Conservation (phyloP, 2,113 vertebrate genomes). For the Callithrix jacchus region DNA sequence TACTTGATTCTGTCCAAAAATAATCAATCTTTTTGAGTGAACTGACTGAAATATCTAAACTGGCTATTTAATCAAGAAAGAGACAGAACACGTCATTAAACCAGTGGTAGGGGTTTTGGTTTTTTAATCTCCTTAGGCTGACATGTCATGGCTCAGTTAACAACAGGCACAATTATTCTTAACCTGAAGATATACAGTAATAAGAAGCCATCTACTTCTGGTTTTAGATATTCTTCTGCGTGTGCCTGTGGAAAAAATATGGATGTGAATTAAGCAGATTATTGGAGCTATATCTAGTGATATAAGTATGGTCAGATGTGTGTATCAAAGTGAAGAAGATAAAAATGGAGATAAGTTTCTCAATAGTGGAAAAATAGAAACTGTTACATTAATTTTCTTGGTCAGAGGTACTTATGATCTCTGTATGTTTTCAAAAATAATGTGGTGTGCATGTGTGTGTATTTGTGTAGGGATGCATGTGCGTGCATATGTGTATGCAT, state of each 20-base stretch:
- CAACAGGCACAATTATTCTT: conserved; percentile 36
- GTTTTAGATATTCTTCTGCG: background rate
- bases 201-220: background rate
- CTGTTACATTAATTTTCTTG: background rate
- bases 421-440: background rate
- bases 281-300: background rate
- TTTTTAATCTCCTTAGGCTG: background rate
- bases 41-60: conserved; percentile 9
- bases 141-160: conserved; percentile 34
- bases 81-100: conserved; percentile 33
- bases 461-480: background rate
- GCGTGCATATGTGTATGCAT: background rate
- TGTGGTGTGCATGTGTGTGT: accelerated
- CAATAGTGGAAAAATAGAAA: background rate
- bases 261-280: background rate
- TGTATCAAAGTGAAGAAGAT: background rate
- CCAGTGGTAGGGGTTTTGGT: background rate
- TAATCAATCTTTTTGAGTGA: conserved; percentile 15
- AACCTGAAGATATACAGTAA: conserved; percentile 50
- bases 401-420: background rate
- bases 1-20: background rate
- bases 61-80: conserved; percentile 26
- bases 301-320: background rate
- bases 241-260: background rate
- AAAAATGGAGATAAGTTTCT: background rate